phyloP scores from a whole-genome alignment of 2,888 invertebrate genomes.

The Thymelicus lineola region DNA sequence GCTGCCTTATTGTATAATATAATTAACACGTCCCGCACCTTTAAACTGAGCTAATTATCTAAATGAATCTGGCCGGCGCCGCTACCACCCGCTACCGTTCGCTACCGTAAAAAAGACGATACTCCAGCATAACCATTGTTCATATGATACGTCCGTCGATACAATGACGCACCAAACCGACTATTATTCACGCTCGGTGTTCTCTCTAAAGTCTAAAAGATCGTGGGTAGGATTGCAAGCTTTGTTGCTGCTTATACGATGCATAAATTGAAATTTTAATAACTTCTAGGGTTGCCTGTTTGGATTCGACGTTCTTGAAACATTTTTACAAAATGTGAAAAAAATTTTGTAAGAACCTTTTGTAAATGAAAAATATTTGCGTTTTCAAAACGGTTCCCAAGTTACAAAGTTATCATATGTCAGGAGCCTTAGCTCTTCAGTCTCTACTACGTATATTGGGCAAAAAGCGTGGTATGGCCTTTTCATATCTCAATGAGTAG shows the following conservation, averaged over 20 bases:
- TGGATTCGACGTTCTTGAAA: no score
- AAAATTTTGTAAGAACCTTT: no score
- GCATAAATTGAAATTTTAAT: slow-evolving; percentile 62
- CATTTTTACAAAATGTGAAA: no score
- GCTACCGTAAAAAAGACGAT: slow-evolving; percentile 62
- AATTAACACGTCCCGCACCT: slow-evolving; percentile 67
- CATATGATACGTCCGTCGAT: slow-evolving; percentile 63
- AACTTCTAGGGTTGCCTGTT: background rate
- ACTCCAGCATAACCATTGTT: slow-evolving; percentile 53
- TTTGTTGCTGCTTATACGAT: background rate
- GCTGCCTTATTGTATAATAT: slow-evolving; percentile 54
- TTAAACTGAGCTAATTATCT: slow-evolving; percentile 73
- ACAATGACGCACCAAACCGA: slow-evolving; percentile 41
- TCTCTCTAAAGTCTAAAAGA: slow-evolving; percentile 20
- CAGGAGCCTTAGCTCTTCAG: no score
- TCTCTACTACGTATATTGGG: no score
- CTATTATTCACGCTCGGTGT: slow-evolving; percentile 36
- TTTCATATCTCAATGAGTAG: no score
- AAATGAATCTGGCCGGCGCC: slow-evolving; percentile 62
- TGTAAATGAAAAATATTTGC: no score
- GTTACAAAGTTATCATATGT: no score
- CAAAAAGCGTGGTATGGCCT: no score
- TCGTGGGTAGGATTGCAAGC: slow-evolving; percentile 33
- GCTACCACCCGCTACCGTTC: slow-evolving; percentile 48
- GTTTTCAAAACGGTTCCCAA: no score